Base-by-base conservation (phyloP, 1,140 invertebrate species). In the Vanessa tameamea region DNA sequence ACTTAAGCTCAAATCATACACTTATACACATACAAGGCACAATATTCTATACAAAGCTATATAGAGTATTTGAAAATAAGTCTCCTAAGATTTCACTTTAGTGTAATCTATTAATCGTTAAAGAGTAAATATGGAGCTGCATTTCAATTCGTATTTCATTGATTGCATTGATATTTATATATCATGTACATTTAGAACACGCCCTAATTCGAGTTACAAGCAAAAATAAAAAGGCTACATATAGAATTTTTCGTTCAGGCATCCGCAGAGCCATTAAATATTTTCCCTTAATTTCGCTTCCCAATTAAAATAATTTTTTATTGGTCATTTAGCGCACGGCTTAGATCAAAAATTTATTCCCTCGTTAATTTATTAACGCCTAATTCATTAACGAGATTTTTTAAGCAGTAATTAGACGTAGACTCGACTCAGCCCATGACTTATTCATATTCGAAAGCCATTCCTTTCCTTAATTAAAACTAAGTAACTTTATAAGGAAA, bases 381-480 rank as follows among this genome's bases (percentile, higher is more conserved):
- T 69, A 69, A 65, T 75, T 75, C 57, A 65, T 69, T 69, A 67
- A 67, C 65, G 51, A 26, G 15, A 37, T 67, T 67, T 63, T 51
- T 64, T 47, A 48, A 57, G 64, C 20, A 50, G 47, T 65, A 75
- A 70, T 70, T 75, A 75, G 63, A 53, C 64, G 59, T 69, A 14
- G 43, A 55, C 50, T 57, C 37, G 59, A 31, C 59, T 43, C 59
- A 53, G 53, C 43, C 66, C 68, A 66, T 67, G 55, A 73, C 68
- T 67, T 16, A 63, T 69, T 65, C 37, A 59, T 65, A 72, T 66
- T 73, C 55, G 50, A 70, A 75, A 64, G 61, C 48, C 51, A 50
- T 66, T 72, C 70, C 61, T 65, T 72, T 72, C 55, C 71, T 72
- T 70, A 77, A 77, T 77, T 77, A 71, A 73, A 73, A 73, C 76